These are phyloP conservation scores for Drosophila helvetica DNA, from an alignment of 2,888 invertebrate genomes.

Conservation along the genomic window DNA sequence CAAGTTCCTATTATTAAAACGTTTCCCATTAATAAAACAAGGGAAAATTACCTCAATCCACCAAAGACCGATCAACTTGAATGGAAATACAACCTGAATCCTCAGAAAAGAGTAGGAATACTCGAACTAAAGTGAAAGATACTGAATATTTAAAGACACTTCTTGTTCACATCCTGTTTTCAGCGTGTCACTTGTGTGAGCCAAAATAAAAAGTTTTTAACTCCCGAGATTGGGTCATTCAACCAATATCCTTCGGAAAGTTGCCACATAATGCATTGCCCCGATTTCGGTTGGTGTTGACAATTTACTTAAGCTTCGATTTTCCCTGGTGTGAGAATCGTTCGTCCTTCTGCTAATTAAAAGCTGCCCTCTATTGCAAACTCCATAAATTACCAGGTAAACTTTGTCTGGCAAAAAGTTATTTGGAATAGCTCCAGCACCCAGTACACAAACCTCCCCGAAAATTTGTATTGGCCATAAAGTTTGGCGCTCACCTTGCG, in stretches of 20 bases:
- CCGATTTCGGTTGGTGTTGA: conserved; percentile 18
- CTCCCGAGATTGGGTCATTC: conserved; percentile 11
- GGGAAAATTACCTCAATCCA: too few relatives aligned
- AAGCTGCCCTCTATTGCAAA: conserved; percentile 20
- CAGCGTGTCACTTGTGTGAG: neutral
- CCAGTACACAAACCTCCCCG: neutral
- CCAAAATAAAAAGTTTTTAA: conserved; percentile 4
- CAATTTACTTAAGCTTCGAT: conserved; percentile 24
- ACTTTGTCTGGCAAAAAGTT: conserved; percentile 36
- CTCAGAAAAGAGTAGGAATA: neutral
- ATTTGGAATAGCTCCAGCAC: conserved; percentile 10
- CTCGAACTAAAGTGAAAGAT: neutral
- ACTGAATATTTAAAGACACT: neutral
- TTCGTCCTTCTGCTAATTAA: conserved; percentile 30
- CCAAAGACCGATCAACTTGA: neutral
- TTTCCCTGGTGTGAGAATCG: neutral
- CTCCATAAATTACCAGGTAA: conserved; percentile 39
- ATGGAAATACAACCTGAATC: neutral
- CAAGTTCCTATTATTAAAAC: too few relatives aligned
- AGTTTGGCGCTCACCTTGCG: conserved; percentile 49
- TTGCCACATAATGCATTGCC: neutral
- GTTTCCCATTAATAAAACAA: too few relatives aligned
- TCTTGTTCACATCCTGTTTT: neutral
- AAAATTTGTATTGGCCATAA: conserved; percentile 57
- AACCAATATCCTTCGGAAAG: neutral